phyloP scores from a whole-genome alignment of 2,797 vertebrate species.

The Sebastes matsubarae region DNA sequence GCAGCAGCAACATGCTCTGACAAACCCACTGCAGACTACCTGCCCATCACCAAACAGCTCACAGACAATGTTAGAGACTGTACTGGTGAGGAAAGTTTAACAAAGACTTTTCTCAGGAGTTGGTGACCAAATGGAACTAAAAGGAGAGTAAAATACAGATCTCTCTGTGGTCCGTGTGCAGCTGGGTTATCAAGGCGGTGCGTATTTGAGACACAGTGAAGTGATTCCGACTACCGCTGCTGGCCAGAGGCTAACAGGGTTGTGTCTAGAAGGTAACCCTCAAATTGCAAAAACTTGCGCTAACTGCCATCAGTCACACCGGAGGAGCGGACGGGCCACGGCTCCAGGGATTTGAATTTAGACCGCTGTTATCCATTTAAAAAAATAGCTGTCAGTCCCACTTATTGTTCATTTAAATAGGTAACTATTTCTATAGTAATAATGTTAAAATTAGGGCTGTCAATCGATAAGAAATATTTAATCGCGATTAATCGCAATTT shows the following conservation, averaged over 20 bases:
- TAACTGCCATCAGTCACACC: not conserved
- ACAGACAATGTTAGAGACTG: not conserved
- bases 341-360: not conserved
- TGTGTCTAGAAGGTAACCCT: not conserved
- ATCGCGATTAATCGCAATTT: not conserved
- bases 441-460: not conserved
- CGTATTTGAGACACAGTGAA: not conserved
- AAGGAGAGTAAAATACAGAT: not conserved
- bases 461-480: not conserved
- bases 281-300: not conserved
- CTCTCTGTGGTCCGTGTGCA: not conserved
- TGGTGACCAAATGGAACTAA: not conserved
- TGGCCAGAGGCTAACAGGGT: not conserved
- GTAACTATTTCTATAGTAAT: not conserved
- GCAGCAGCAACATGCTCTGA: not conserved
- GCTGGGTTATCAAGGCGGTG: too few species aligned
- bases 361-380: not conserved
- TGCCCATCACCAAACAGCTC: not conserved
- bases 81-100: not conserved
- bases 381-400: too few species aligned
- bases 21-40: not conserved
- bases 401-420: not conserved
- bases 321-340: not conserved
- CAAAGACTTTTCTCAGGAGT: not conserved
- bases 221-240: not conserved